These are phyloP conservation scores for Troglohyphantes excavatus DNA, from an alignment of 2,888 invertebrate species.

Conservation along the genomic window DNA sequence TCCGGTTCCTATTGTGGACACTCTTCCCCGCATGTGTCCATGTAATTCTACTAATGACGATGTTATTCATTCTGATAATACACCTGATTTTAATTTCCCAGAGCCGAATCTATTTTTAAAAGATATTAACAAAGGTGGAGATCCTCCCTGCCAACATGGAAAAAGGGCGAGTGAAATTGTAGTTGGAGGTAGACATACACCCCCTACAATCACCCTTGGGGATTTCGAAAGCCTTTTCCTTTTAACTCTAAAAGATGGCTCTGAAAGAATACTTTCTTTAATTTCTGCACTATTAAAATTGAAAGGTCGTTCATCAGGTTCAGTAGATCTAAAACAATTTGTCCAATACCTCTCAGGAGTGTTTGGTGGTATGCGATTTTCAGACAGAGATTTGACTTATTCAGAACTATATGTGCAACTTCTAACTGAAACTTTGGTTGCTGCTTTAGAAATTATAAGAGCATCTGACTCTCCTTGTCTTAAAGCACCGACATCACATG, in stretches of 20 bases:
- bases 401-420: slow-evolving; percentile 40
- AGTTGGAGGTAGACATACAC: neutral
- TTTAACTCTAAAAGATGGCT: neutral
- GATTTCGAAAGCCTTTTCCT: slow-evolving; percentile 28
- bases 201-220: neutral
- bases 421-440: slow-evolving; percentile 42
- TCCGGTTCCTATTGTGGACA: neutral
- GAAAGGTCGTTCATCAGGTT: neutral
- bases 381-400: neutral
- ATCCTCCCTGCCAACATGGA: neutral
- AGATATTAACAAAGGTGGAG: no score
- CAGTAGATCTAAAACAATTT: slow-evolving; percentile 35
- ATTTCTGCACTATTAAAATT: neutral
- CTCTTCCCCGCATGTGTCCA: neutral
- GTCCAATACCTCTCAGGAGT: neutral
- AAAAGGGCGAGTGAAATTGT: neutral
- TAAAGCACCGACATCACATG: neutral
- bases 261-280: neutral
- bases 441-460: slow-evolving; percentile 53
- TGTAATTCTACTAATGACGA: neutral
- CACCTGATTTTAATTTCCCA: neutral
- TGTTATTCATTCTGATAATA: no score
- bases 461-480: slow-evolving; percentile 21
- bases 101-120: neutral
- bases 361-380: slow-evolving; percentile 21